Base-by-base conservation (phyloP, 2,888 invertebrate species). In the Ormyrus rosae region DNA sequence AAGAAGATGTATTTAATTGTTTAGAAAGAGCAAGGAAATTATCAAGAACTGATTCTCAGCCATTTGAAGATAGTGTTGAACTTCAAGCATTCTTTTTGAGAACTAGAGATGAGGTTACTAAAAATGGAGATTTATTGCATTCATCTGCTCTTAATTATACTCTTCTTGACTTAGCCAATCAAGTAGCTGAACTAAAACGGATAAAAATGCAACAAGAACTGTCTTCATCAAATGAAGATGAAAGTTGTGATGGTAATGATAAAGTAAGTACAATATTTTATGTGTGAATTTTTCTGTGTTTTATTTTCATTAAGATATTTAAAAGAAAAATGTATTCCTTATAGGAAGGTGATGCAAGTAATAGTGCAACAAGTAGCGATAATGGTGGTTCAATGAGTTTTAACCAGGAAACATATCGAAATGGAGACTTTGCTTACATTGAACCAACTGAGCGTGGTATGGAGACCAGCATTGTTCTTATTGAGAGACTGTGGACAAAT, bases 11-110 rank as follows among this genome's bases (percentile, higher is more conserved):
- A 89, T 99, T 99, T 89, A 94, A 96, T 55, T 97, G 99, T 83
- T 94, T 99, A 88, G 98, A 98, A 86, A 93, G 96, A 85, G 98
- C 98, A 0, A 94, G 99, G 3, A 94, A 95, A 81, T 92, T 98
- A 0, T 96, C 98, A 0, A 94, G 98, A 11, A 96, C 97, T 0
- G 98, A 99, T 91, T 98, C 99, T 4, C 97, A 97, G 89, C 94
- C 97, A 65, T 99, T 98, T 91, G 98, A 99, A 88, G 99, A 99
- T 91, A 95, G 98, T 0, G 94, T 98, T 51, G 98, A 98, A 87
- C 92, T 99, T 71, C 99, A 99, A 90, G 94, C 95, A 10, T 97
- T 95, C 91, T 99, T 97, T 91, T 96, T 99, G 63, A 94, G 94
- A 46, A 95, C 95, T 83, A 92, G 96, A 0, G 94, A 94, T 86